Evolutionary conservation across 2,113 vertebrate genomes (phyloP).

Genomic region (Sphaerodactylus townsendi): DNA sequence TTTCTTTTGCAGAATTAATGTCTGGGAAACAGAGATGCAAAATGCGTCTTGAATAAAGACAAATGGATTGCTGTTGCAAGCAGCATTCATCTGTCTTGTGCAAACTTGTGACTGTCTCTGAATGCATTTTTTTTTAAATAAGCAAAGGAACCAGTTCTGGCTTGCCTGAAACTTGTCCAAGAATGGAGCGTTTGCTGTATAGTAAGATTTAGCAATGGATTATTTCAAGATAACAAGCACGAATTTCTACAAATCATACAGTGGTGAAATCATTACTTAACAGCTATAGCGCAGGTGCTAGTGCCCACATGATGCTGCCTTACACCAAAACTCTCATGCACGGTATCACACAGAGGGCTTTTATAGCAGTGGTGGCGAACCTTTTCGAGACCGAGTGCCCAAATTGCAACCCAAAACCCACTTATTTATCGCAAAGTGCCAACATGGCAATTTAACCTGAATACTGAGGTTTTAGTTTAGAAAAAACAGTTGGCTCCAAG

Average conservation of each 20-base stretch:
- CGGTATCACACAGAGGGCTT: too few relatives aligned
- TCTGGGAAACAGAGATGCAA: not conserved
- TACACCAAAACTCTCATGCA: too few relatives aligned
- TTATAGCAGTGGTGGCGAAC: too few relatives aligned
- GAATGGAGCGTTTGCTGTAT: conserved; percentile 17
- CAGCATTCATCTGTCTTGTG: conserved; percentile 31
- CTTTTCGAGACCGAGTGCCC: too few relatives aligned
- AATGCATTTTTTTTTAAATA: not conserved
- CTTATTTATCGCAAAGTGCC: too few relatives aligned
- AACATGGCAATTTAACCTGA: too few relatives aligned
- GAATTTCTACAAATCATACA: conserved; percentile 45
- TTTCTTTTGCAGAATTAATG: not conserved
- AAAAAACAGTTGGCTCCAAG: too few relatives aligned
- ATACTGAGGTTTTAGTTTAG: too few relatives aligned
- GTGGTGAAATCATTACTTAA: not conserved
- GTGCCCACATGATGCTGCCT: too few relatives aligned
- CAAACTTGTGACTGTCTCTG: conserved; percentile 35
- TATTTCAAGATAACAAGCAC: conserved; percentile 38
- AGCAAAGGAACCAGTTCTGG: not conserved
- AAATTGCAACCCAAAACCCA: too few relatives aligned
- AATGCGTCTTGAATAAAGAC: conserved; percentile 25
- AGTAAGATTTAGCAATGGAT: conserved; percentile 60
- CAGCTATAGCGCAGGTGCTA: not conserved
- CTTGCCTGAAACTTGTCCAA: not conserved
- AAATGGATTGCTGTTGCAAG: conserved; percentile 37